These are phyloP conservation scores for Apamea monoglypha DNA, from an alignment of 2,888 invertebrate genomes.

Conservation along the genomic window DNA sequence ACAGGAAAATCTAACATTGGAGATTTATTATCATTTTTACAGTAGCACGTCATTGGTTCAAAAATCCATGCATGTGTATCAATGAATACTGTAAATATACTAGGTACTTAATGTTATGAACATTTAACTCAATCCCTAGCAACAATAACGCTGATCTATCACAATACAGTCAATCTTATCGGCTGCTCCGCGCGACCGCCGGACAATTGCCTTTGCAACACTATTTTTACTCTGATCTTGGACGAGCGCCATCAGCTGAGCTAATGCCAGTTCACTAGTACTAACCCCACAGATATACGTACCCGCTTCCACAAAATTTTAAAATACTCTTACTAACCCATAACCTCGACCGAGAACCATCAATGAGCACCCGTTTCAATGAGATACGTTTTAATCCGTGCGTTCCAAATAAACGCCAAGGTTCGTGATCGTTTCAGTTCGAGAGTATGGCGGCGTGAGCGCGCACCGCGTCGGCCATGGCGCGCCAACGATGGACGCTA, in stretches of 20 bases:
- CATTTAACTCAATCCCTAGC: slow-evolving; percentile 61
- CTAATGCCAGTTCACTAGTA: slow-evolving; percentile 91
- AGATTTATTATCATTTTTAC: background rate
- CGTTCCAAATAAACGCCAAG: slow-evolving; percentile 81
- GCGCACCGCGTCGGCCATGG: slow-evolving; percentile 85
- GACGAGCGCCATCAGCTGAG: slow-evolving; percentile 88
- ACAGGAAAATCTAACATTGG: background rate
- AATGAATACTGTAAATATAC: background rate
- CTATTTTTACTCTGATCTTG: slow-evolving; percentile 88
- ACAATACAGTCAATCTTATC: slow-evolving; percentile 82
- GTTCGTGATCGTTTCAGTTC: slow-evolving; percentile 81
- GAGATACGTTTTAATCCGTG: slow-evolving; percentile 71
- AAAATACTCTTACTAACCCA: slow-evolving; percentile 74
- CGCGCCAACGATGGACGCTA: slow-evolving; percentile 86
- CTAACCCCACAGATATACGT: slow-evolving; percentile 89
- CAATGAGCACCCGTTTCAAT: slow-evolving; percentile 82
- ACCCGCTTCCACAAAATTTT: slow-evolving; percentile 81
- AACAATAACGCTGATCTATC: slow-evolving; percentile 66
- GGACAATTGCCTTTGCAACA: slow-evolving; percentile 87
- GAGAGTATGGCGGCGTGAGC: slow-evolving; percentile 88
- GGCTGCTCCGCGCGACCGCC: slow-evolving; percentile 78
- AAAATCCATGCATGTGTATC: background rate
- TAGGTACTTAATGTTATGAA: slow-evolving; percentile 9
- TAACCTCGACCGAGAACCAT: slow-evolving; percentile 78
- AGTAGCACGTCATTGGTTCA: background rate